Conservation (phyloP, 2,797 vertebrate genomes). For the Luscinia megarhynchos region DNA sequence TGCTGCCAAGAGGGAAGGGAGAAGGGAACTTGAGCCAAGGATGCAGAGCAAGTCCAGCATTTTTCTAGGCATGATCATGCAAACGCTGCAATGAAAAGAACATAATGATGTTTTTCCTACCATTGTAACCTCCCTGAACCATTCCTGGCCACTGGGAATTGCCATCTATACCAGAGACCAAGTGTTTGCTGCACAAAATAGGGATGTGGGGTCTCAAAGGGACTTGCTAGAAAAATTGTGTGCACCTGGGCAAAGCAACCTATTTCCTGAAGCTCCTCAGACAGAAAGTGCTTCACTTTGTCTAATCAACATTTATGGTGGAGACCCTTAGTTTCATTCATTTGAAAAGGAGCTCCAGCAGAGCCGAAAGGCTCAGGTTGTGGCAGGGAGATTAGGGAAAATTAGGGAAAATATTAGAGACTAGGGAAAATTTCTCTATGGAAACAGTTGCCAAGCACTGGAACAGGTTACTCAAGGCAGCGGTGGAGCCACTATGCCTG, state of each 20-base stretch:
- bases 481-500: neutral
- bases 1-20: neutral
- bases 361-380: neutral
- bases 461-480: neutral
- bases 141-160: neutral
- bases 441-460: neutral
- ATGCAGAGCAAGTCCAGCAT: neutral
- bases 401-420: neutral
- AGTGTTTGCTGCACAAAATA: neutral
- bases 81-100: neutral
- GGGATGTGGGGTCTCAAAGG: neutral
- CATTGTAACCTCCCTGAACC: neutral
- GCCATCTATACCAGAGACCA: neutral
- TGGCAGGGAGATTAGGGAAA: neutral
- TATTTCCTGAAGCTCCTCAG: neutral
- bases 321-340: neutral
- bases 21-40: neutral
- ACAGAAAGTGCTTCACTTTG: neutral
- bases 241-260: neutral
- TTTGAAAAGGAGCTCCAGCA: neutral
- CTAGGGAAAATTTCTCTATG: neutral
- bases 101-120: neutral
- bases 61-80: neutral
- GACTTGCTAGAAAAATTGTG: neutral
- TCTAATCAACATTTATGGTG: neutral